These are phyloP conservation scores for Mythimna loreyi DNA, from an alignment of 2,888 invertebrate species.

Conservation along the genomic window DNA sequence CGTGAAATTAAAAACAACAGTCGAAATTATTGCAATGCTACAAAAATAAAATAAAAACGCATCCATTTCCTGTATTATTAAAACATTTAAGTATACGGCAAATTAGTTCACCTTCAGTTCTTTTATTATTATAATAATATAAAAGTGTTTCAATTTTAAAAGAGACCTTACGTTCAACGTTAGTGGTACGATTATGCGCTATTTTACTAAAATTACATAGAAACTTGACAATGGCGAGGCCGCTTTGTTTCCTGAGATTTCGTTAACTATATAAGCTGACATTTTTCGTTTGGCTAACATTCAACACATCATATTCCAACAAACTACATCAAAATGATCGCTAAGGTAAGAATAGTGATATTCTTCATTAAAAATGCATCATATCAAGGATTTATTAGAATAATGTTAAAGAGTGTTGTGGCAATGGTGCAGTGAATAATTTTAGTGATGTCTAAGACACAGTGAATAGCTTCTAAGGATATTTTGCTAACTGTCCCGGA, in stretches of 20 bases:
- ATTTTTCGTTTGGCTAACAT: constrained; percentile 73
- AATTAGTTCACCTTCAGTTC: constrained; percentile 70
- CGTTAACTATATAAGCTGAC: constrained; percentile 79
- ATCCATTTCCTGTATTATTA: constrained; percentile 57
- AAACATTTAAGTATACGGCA: constrained; percentile 42
- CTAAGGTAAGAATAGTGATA: constrained; percentile 75
- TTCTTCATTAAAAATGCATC: constrained; percentile 10
- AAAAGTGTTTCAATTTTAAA: constrained; percentile 69
- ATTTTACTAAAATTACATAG: constrained; percentile 73
- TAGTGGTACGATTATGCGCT: constrained; percentile 70
- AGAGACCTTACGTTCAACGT: constrained; percentile 67
- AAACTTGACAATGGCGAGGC: constrained; percentile 78
- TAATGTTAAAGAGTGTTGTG: not conserved
- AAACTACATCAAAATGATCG: constrained; percentile 76
- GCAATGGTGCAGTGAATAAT: constrained; percentile 33
- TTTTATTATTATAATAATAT: constrained; percentile 62
- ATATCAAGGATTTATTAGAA: constrained; percentile 4
- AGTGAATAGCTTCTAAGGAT: not conserved
- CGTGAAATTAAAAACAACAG: constrained; percentile 11
- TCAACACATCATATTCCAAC: constrained; percentile 71
- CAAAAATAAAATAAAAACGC: constrained; percentile 35
- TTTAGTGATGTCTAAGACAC: constrained; percentile 6
- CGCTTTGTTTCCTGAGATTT: constrained; percentile 76
- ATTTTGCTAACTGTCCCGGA: not conserved
- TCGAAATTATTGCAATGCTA: constrained; percentile 26